phyloP scores from a whole-genome alignment of 2,888 invertebrate genomes.

The Globia sparganii region DNA sequence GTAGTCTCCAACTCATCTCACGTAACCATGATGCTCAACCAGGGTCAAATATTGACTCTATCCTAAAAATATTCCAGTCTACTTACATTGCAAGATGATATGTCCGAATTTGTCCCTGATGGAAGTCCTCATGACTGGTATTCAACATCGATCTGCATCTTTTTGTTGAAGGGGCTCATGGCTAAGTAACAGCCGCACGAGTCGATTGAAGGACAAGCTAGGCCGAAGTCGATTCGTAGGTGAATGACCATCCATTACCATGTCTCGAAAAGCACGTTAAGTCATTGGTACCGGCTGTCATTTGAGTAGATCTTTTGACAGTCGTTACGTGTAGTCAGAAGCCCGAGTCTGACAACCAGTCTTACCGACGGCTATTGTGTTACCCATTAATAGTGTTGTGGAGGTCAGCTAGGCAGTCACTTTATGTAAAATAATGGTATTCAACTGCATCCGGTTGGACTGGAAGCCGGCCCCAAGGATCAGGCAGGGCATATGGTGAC shows the following conservation, averaged over 20 bases:
- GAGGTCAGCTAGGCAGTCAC: too few relatives aligned
- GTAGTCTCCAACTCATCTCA: not conserved
- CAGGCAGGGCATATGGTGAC: not conserved
- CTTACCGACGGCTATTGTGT: not conserved
- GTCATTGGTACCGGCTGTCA: not conserved
- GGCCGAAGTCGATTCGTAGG: not conserved
- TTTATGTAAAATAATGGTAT: not conserved
- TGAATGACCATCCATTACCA: too few relatives aligned
- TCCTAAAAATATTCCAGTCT: not conserved
- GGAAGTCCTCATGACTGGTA: conserved; percentile 93
- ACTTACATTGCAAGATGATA: conserved; percentile 97
- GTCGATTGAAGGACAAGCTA: not conserved
- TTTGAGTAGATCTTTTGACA: not conserved
- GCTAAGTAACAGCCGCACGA: not conserved
- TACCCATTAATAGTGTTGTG: not conserved
- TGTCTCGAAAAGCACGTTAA: not conserved
- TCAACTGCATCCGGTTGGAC: not conserved
- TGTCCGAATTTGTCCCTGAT: conserved; percentile 95
- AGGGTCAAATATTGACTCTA: not conserved
- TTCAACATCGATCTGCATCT: conserved; percentile 96
- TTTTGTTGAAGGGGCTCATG: conserved; percentile 91
- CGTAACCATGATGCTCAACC: not conserved
- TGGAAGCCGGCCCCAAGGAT: not conserved
- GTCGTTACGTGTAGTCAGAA: not conserved
- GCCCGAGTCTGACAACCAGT: not conserved